These are phyloP conservation scores for Iselma pallidipennis DNA, from an alignment of 2,888 invertebrate genomes.

Conservation along the genomic window DNA sequence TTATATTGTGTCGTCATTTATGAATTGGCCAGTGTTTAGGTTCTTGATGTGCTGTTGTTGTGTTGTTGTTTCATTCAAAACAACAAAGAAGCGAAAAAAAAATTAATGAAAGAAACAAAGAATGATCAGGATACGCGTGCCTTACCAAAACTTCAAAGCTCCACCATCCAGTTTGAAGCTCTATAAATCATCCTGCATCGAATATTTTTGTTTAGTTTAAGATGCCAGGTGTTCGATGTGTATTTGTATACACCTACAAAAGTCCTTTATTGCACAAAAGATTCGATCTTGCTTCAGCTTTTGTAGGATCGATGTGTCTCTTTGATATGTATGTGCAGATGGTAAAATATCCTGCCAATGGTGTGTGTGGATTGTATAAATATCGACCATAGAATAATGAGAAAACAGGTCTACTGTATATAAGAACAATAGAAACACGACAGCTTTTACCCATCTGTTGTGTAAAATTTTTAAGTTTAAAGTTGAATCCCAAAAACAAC, in stretches of 20 bases:
- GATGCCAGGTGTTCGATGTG: slow-evolving; percentile 37
- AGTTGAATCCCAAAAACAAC: background rate
- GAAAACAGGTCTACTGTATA: background rate
- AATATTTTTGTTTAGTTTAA: slow-evolving; percentile 15
- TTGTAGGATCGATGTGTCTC: slow-evolving; percentile 34
- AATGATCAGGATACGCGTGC: slow-evolving; percentile 12
- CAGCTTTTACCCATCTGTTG: background rate
- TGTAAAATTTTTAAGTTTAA: background rate
- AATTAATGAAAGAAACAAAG: background rate
- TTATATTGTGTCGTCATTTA: slow-evolving; percentile 29
- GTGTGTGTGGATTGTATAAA: background rate
- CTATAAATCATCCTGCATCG: slow-evolving; percentile 13
- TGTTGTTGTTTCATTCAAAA: slow-evolving; percentile 7
- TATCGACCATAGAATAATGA: background rate
- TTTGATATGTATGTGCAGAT: slow-evolving; percentile 22
- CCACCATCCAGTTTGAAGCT: background rate
- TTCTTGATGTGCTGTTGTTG: no score
- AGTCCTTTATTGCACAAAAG: slow-evolving; percentile 35
- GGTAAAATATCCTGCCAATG: slow-evolving; percentile 17
- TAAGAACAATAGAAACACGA: background rate
- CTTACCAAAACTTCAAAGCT: no score
- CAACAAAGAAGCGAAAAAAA: slow-evolving; percentile 7
- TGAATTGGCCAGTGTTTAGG: slow-evolving; percentile 4
- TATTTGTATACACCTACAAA: slow-evolving; percentile 35
- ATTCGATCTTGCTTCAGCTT: slow-evolving; percentile 30